A percentile compares a stretch with the other conserved stretches of the same genome.
phyloP scores from a whole-genome alignment of 2,888 invertebrate species.

The Hyalella azteca region DNA sequence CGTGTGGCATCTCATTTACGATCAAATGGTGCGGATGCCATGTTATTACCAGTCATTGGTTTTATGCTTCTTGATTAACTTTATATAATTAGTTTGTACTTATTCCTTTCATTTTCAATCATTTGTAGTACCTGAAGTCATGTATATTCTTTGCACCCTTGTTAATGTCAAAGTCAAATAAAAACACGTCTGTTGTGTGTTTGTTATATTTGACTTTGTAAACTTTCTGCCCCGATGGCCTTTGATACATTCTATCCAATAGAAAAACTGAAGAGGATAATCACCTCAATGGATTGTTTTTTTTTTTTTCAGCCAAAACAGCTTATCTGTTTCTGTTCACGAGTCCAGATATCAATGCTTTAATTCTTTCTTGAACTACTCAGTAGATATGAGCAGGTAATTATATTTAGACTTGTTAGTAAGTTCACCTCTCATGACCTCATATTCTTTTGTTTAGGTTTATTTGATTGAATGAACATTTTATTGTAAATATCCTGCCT shows the following conservation, averaged over 20 bases:
- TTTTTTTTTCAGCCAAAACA: background rate
- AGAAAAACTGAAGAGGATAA: background rate
- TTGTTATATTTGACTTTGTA: background rate
- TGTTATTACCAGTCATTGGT: too few species aligned
- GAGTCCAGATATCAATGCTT: constrained; percentile 4
- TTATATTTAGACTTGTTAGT: background rate
- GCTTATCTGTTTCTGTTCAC: background rate
- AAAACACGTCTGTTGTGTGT: background rate
- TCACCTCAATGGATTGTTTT: background rate
- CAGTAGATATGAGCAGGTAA: background rate
- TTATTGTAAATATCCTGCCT: background rate
- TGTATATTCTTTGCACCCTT: too few species aligned
- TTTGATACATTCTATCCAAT: too few species aligned
- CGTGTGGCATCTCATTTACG: too few species aligned
- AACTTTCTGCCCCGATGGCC: background rate
- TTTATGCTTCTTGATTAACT: too few species aligned
- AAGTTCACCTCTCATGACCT: background rate
- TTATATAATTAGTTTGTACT: too few species aligned
- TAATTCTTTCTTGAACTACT: background rate
- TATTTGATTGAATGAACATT: background rate
- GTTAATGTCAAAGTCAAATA: background rate
- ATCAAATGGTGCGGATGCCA: too few species aligned
- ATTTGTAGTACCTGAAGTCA: too few species aligned
- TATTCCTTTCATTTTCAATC: too few species aligned
- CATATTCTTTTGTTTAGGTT: background rate